Base-by-base conservation (phyloP, 2,797 vertebrate genomes). In the Onychomys torridus region DNA sequence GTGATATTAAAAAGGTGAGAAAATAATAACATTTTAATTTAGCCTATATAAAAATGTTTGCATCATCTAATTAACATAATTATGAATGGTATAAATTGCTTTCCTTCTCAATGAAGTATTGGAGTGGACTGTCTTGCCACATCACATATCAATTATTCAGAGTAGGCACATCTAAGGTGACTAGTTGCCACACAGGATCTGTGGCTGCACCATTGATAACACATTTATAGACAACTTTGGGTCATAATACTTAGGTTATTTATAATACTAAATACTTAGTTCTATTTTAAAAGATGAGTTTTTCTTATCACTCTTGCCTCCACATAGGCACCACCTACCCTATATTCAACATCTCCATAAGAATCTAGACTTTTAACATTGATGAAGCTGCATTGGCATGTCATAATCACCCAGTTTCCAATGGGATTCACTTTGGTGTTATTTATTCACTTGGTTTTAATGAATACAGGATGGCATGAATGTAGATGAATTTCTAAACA, bases 21-120 rank as follows among this genome's bases (percentile, higher is more conserved):
- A 5, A 52, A 88, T 81, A 92, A 71, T 23, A 63, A n/a, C 63
- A 73, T 79, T 89, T 88, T 82, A 89, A 92, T 84, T 79, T 91
- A 75, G 57, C 12, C 32, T 43, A n/a, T 65, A 87, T 90, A 9
- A 19, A 89, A 85, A 37, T 88, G 40, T 93, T 89, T 95, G 90
- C 23, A 90, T 76, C 0, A 16, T 55, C 16, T 43, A 78, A 63
- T 67, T 52, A 89, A 59, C 46, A 57, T 89, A 65, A 73, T 78
- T 89, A 55, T 69, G 92, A 77, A 46, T 73, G 34, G 67, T 4
- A 16, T 65, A 14, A 29, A 93, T 91, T 76, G 71, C 17, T 57
- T 57, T 55, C 9, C 10, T 27, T 81, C 34, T 55, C 32, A 57
- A 12, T 37, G 11, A 81, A 19, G 19, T 21, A 10, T 75, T 93